Evolutionary conservation across 2,797 vertebrate species (phyloP).

Genomic region (Tympanoctomys barrerae): DNA sequence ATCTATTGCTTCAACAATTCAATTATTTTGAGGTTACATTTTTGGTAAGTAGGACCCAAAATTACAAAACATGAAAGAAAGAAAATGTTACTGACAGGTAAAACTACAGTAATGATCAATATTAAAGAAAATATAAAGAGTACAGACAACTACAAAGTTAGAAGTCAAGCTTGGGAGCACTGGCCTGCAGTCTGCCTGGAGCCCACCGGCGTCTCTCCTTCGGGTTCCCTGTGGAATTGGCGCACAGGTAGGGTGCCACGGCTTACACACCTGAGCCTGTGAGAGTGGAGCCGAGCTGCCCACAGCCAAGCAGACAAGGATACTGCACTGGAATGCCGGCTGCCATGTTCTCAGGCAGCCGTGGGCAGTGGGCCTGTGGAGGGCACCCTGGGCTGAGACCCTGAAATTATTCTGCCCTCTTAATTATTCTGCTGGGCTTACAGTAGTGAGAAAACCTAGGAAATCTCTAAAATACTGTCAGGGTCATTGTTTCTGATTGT

Average conservation of each 20-base stretch:
- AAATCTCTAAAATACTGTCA: not conserved
- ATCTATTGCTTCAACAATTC: not conserved
- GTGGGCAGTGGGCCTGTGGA: too few species aligned
- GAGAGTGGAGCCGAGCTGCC: too few species aligned
- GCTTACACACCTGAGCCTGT: rapidly evolving
- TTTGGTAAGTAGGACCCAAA: not conserved
- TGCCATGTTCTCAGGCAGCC: not conserved
- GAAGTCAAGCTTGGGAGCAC: not conserved
- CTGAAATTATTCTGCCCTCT: not conserved
- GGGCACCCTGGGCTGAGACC: too few species aligned
- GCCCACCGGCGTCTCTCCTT: not conserved
- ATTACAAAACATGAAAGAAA: not conserved
- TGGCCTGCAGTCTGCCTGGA: not conserved
- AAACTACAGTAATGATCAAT: not conserved
- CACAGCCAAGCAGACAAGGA: not conserved
- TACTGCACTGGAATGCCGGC: not conserved
- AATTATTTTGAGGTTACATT: not conserved
- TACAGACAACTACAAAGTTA: not conserved
- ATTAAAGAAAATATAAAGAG: not conserved
- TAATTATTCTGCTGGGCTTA: not conserved
- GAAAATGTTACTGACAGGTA: not conserved
- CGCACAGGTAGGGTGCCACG: not conserved
- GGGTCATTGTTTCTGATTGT: not conserved
- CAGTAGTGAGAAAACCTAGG: rapidly evolving
- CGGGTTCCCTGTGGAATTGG: not conserved